A percentile compares a stretch with the other conserved stretches of the same genome.
Evolutionary conservation across 1,140 invertebrate species (phyloP).

Genomic region (Drosophila tani): DNA sequence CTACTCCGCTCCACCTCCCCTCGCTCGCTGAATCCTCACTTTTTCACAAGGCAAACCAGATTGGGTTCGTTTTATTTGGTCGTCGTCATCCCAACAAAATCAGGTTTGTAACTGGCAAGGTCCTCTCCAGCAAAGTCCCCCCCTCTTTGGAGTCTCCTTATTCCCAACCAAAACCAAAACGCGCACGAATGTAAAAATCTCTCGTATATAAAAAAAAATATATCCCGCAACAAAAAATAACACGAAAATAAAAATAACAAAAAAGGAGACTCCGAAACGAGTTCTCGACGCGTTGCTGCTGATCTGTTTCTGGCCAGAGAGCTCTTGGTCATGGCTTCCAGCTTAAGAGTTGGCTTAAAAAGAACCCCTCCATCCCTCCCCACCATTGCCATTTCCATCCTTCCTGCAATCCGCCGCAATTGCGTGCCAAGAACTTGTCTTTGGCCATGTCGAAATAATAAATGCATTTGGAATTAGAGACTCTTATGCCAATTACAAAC

Average conservation of each 20-base stretch:
- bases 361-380: neutral
- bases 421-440: slow-evolving; percentile 57
- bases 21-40: slow-evolving; percentile 9
- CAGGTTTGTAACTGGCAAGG: slow-evolving; percentile 74
- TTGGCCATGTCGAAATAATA: slow-evolving; percentile 81
- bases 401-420: slow-evolving; percentile 16
- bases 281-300: slow-evolving; percentile 44
- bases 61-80: slow-evolving; percentile 50
- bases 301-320: slow-evolving; percentile 53
- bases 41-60: slow-evolving; percentile 76
- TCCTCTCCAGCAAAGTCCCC: slow-evolving; percentile 51
- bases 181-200: slow-evolving; percentile 69
- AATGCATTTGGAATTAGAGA: slow-evolving; percentile 81
- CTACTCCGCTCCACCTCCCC: neutral
- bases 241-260: slow-evolving; percentile 30
- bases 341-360: slow-evolving; percentile 43
- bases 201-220: slow-evolving; percentile 20
- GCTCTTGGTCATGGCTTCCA: slow-evolving; percentile 64
- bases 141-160: slow-evolving; percentile 1
- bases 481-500: slow-evolving; percentile 82
- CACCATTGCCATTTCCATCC: neutral
- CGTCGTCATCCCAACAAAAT: slow-evolving; percentile 45
- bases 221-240: slow-evolving; percentile 36
- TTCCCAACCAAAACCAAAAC: slow-evolving; percentile 30
- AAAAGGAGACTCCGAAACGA: slow-evolving; percentile 50